Evolutionary conservation across 2,888 invertebrate species (phyloP).

Genomic region (Tachystola acroxantha): DNA sequence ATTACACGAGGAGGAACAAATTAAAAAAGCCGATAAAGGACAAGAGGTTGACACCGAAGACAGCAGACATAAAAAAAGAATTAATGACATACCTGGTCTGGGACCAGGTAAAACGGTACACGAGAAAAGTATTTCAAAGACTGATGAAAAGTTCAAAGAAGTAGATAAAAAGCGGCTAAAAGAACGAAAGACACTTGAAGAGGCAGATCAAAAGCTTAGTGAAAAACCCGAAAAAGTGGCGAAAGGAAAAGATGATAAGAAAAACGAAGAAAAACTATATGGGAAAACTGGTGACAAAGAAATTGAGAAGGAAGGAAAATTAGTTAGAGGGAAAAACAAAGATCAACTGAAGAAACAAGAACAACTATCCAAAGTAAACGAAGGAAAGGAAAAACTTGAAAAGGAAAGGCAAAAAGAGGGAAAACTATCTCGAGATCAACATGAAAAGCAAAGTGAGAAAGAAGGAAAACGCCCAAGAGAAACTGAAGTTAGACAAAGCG

Average conservation of each 20-base stretch:
- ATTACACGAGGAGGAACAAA: not conserved
- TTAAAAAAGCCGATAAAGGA: not conserved
- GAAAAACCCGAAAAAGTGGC: constrained; percentile 6
- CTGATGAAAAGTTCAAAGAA: not conserved
- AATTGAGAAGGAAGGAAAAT: not conserved
- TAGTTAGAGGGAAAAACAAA: constrained; percentile 2
- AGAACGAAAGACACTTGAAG: constrained; percentile 8
- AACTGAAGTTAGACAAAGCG: not conserved
- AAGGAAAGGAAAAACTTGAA: not conserved
- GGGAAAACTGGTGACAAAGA: constrained; percentile 7
- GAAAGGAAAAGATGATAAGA: not conserved
- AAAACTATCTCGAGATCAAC: not conserved
- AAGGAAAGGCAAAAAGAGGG: not conserved
- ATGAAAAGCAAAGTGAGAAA: constrained; percentile 2
- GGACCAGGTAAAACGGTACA: not conserved
- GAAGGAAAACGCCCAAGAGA: constrained; percentile 6
- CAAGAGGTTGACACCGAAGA: too few relatives aligned
- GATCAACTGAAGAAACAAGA: not conserved
- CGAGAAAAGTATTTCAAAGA: not conserved
- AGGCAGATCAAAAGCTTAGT: constrained; percentile 7
- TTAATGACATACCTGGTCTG: not conserved
- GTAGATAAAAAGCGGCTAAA: not conserved
- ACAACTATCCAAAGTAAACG: not conserved
- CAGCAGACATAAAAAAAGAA: not conserved
- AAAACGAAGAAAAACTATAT: not conserved